Evolutionary conservation across 2,888 invertebrate genomes (phyloP).

Genomic region (Eucriotettix oculatus): DNA sequence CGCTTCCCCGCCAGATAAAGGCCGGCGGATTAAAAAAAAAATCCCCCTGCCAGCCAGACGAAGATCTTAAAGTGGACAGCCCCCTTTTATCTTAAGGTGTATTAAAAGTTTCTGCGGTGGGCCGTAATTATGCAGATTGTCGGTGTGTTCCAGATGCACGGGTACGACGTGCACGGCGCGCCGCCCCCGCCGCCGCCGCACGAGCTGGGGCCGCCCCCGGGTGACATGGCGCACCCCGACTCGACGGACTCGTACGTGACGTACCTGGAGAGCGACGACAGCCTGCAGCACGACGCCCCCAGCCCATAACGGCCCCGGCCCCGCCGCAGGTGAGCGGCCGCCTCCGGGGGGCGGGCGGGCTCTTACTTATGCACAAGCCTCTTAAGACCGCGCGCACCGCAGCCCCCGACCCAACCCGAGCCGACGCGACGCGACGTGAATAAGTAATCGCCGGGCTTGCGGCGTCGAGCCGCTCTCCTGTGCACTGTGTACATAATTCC

Average conservation of each 20-base stretch:
- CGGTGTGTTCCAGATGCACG: conserved; percentile 62
- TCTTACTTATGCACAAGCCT: no score
- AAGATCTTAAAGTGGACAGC: neutral
- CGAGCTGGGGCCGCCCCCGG: conserved; percentile 33
- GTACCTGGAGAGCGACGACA: conserved; percentile 74
- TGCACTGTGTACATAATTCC: neutral
- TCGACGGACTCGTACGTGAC: conserved; percentile 82
- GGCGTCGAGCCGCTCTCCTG: no score
- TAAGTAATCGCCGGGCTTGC: no score
- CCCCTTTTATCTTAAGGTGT: neutral
- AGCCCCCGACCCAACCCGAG: no score
- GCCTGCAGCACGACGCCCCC: conserved; percentile 35
- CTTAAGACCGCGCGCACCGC: no score
- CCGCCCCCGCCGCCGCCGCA: conserved; percentile 34
- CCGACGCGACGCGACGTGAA: no score
- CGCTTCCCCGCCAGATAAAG: neutral
- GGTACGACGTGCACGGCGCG: conserved; percentile 55
- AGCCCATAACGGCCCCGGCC: conserved; percentile 28
- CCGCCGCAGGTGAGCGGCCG: neutral
- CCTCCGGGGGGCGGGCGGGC: no score
- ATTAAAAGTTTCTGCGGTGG: neutral
- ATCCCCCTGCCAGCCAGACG: neutral
- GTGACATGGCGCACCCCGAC: conserved; percentile 45
- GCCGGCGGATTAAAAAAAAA: neutral
- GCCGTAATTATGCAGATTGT: neutral